A percentile compares a stretch with the other conserved stretches of the same genome.
Conservation (phyloP, 2,113 vertebrate species). For the Poeciliopsis prolifica region DNA sequence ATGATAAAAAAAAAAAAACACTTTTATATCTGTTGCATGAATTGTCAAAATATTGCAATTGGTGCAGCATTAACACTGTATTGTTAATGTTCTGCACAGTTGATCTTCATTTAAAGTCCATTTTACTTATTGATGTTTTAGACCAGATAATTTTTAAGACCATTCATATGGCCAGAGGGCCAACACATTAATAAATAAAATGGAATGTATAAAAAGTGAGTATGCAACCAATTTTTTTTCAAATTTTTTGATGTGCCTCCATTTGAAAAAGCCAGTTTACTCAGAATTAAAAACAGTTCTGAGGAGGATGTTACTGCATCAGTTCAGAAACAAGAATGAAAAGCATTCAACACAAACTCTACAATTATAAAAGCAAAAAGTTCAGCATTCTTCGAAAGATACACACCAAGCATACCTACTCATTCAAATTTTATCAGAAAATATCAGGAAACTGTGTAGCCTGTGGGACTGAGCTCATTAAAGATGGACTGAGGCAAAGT, state of each 20-base stretch:
- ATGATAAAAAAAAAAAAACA: not conserved
- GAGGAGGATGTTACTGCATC: not conserved
- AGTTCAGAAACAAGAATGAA: not conserved
- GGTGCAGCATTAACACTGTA: not conserved
- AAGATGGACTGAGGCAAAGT: not conserved
- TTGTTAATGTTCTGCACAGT: not conserved
- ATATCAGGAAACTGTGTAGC: not conserved
- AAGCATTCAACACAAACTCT: not conserved
- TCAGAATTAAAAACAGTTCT: not conserved
- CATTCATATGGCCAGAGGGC: not conserved
- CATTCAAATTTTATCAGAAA: not conserved
- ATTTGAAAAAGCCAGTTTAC: not conserved
- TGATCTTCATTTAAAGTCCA: not conserved
- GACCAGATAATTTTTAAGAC: not conserved
- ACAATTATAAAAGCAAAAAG: not conserved
- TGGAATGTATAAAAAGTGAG: not conserved
- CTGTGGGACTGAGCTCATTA: not conserved
- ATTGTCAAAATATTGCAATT: not conserved
- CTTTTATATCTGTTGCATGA: not conserved
- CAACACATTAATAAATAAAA: not conserved
- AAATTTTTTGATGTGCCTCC: not conserved
- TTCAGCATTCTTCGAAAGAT: not conserved
- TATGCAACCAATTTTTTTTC: not conserved
- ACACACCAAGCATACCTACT: not conserved
- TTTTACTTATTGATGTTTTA: constrained; percentile 3